Evolutionary conservation across 2,888 invertebrate species (phyloP).

Genomic region (Blastobasis adustella): DNA sequence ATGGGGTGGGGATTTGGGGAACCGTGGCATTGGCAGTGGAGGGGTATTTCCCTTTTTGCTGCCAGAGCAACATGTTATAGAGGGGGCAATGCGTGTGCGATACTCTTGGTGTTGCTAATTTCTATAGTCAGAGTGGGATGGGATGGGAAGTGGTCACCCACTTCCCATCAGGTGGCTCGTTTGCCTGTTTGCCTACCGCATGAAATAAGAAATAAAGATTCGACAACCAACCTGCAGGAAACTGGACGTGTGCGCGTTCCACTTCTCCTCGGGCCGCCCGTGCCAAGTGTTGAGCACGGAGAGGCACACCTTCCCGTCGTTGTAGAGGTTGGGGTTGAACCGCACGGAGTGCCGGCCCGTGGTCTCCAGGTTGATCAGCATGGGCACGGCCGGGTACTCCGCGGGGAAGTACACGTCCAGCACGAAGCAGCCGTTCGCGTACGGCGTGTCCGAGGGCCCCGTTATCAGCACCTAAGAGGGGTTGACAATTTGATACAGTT

Average conservation of each 20-base stretch:
- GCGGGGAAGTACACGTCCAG: slow-evolving; percentile 94
- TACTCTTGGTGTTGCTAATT: no score
- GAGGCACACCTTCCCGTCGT: slow-evolving; percentile 94
- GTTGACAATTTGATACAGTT: no score
- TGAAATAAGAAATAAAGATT: no score
- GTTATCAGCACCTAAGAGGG: slow-evolving; percentile 87
- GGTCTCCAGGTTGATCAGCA: slow-evolving; percentile 93
- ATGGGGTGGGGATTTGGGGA: no score
- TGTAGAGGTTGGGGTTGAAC: slow-evolving; percentile 95
- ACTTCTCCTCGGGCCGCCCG: slow-evolving; percentile 96
- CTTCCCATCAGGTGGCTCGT: no score
- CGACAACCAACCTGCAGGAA: slow-evolving; percentile 90
- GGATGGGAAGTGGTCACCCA: no score
- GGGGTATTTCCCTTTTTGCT: no score
- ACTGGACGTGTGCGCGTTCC: slow-evolving; percentile 97
- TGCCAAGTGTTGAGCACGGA: slow-evolving; percentile 98
- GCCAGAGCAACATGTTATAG: no score
- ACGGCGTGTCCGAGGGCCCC: slow-evolving; percentile 93
- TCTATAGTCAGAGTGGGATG: no score
- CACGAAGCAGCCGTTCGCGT: slow-evolving; percentile 93
- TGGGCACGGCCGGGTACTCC: slow-evolving; percentile 87
- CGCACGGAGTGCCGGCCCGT: slow-evolving; percentile 91
- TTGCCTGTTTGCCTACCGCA: no score
- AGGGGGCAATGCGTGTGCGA: no score
- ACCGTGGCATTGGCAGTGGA: no score